These are phyloP conservation scores for Drusus annulatus DNA, from an alignment of 1,140 invertebrate species.

Conservation along the genomic window DNA sequence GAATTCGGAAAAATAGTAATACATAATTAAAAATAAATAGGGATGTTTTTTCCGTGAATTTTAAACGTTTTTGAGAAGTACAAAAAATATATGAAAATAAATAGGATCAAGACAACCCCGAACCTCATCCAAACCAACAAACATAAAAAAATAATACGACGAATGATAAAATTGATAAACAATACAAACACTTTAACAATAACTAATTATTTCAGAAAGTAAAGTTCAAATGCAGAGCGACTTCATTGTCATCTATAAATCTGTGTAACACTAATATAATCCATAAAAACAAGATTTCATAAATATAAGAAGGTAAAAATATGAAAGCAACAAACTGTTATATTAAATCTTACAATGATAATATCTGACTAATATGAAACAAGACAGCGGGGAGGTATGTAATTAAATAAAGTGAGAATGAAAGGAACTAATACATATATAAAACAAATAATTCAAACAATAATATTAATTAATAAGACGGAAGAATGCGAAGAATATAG, in stretches of 20 bases:
- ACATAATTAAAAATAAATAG: slow-evolving; percentile 19
- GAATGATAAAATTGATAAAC: too few relatives aligned
- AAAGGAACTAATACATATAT: too few relatives aligned
- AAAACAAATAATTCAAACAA: too few relatives aligned
- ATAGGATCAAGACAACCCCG: too few relatives aligned
- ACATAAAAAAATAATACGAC: too few relatives aligned
- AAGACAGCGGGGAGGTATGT: slow-evolving; percentile 2
- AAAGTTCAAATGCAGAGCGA: slow-evolving; percentile 1
- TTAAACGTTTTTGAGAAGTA: neutral
- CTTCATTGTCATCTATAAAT: neutral
- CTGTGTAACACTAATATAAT: slow-evolving; percentile 28
- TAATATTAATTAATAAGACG: too few relatives aligned
- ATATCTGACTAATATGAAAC: slow-evolving; percentile 1
- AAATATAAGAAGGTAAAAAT: neutral
- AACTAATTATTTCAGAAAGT: neutral
- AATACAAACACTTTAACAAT: neutral
- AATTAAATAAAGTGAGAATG: slow-evolving; percentile 11
- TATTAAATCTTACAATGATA: neutral
- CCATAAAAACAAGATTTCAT: slow-evolving; percentile 23
- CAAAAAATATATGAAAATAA: neutral
- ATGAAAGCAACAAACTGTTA: slow-evolving; percentile 13
- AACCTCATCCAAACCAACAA: too few relatives aligned
- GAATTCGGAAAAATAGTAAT: slow-evolving; percentile 13
- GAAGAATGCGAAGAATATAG: too few relatives aligned
- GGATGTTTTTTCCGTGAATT: neutral